Conservation (phyloP, 2,113 vertebrate species). For the Psilopsiagon aurifrons region DNA sequence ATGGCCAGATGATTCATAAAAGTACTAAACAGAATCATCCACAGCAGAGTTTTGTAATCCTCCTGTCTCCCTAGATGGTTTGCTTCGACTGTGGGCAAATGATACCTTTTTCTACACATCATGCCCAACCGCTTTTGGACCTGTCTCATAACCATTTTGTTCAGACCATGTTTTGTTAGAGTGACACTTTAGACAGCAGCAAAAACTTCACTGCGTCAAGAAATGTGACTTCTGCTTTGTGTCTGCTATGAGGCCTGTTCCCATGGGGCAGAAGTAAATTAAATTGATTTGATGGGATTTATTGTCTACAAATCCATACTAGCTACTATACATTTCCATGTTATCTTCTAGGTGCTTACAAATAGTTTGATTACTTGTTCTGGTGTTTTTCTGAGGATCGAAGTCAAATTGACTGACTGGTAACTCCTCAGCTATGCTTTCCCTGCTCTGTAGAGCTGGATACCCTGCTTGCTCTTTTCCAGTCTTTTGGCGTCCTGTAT, state of each 20-base stretch:
- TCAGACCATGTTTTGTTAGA: not conserved
- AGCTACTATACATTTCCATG: constrained; percentile 4
- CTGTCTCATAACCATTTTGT: not conserved
- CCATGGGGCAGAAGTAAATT: constrained; percentile 6
- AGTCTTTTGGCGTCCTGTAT: not conserved
- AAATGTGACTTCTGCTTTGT: constrained; percentile 2
- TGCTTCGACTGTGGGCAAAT: not conserved
- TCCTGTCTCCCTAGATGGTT: not conserved
- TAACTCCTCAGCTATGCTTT: not conserved
- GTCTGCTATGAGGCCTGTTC: not conserved
- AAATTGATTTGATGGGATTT: constrained; percentile 41
- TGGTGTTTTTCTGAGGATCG: not conserved
- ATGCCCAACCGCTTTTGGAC: accelerated
- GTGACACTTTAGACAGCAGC: not conserved
- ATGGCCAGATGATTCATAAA: not conserved
- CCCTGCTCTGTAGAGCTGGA: not conserved
- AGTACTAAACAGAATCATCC: not conserved
- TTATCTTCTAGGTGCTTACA: constrained; percentile 2
- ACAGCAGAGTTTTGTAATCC: not conserved
- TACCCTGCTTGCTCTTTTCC: not conserved
- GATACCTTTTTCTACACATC: not conserved
- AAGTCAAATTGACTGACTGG: not conserved
- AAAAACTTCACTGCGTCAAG: not conserved
- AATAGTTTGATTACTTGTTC: constrained; percentile 21
- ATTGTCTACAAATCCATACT: constrained; percentile 18